Conservation (phyloP, 92 coral and sea anemone genomes). For the Scolanthus callimorphus region DNA sequence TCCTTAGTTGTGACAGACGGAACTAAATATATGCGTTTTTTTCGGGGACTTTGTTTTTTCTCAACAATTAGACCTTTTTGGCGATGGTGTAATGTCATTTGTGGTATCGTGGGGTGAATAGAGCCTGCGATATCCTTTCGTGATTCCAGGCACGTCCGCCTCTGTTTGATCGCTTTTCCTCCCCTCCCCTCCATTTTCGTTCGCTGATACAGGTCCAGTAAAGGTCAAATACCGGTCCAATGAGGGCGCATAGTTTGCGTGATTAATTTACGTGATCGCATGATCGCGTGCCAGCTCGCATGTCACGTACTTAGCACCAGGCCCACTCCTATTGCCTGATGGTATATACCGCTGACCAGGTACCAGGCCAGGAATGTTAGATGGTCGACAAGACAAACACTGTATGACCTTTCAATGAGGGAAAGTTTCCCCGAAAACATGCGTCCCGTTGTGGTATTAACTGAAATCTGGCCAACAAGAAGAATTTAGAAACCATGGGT, state of each 20-base stretch:
- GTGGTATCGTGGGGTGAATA: too few species aligned
- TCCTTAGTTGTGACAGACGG: too few species aligned
- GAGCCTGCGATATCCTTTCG: too few species aligned
- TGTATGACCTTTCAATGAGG: slow-evolving; percentile 84
- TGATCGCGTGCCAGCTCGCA: slow-evolving; percentile 2
- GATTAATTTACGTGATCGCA: slow-evolving; percentile 24
- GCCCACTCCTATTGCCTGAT: slow-evolving; percentile 33
- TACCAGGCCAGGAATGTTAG: slow-evolving; percentile 90
- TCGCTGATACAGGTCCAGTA: not conserved
- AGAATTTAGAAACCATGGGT: slow-evolving; percentile 61
- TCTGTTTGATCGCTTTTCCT: not conserved
- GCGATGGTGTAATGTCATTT: too few species aligned
- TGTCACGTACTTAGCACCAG: slow-evolving; percentile 11
- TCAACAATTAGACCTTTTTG: too few species aligned
- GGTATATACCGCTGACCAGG: slow-evolving; percentile 94
- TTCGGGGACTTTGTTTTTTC: too few species aligned
- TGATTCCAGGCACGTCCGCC: slow-evolving; percentile 1
- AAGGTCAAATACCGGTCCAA: not conserved
- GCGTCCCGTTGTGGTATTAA: slow-evolving; percentile 8
- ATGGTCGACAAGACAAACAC: slow-evolving; percentile 84
- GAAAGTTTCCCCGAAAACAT: slow-evolving; percentile 28
- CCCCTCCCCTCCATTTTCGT: not conserved
- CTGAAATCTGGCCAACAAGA: slow-evolving; percentile 20
- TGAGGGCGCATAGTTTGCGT: not conserved
- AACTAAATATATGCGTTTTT: too few species aligned